phyloP scores from a whole-genome alignment of 2,113 vertebrate genomes.

The Syngnathoides biaculeatus region DNA sequence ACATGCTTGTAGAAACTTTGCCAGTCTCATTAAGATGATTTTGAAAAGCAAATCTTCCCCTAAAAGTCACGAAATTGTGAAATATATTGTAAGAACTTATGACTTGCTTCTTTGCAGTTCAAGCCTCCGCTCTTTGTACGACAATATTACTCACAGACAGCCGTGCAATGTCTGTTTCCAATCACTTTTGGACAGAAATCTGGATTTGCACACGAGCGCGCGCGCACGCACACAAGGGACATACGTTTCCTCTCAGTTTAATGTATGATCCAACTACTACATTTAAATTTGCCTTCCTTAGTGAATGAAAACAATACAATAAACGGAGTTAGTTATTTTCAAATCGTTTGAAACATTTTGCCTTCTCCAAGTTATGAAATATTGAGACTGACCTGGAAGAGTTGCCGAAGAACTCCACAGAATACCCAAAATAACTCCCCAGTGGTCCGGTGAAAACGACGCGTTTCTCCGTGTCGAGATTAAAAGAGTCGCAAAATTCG shows the following conservation, averaged over 20 bases:
- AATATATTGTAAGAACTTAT: neutral
- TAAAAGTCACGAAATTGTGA: neutral
- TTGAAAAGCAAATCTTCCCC: neutral
- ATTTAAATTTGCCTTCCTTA: neutral
- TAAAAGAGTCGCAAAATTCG: slow-evolving; percentile 55
- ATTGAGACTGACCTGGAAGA: slow-evolving; percentile 52
- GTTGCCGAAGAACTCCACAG: slow-evolving; percentile 60
- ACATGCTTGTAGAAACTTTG: neutral
- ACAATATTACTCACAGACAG: slow-evolving; percentile 9
- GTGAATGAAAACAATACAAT: neutral
- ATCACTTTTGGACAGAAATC: slow-evolving; percentile 41
- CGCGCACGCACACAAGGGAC: neutral
- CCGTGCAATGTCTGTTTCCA: slow-evolving; percentile 50
- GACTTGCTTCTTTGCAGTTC: slow-evolving; percentile 19
- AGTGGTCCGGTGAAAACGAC: slow-evolving; percentile 52
- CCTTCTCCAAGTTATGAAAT: neutral
- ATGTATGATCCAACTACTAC: neutral
- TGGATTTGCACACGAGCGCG: slow-evolving; percentile 23
- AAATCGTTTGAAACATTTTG: neutral
- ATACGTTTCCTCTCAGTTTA: neutral
- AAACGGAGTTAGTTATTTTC: neutral
- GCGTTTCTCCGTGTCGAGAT: slow-evolving; percentile 56
- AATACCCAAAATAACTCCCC: slow-evolving; percentile 65
- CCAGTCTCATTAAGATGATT: neutral
- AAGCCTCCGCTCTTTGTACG: slow-evolving; percentile 29